A percentile compares a stretch with the other conserved stretches of the same genome.
Conservation (phyloP, 2,888 invertebrate species). For the Terebella lapidaria region DNA sequence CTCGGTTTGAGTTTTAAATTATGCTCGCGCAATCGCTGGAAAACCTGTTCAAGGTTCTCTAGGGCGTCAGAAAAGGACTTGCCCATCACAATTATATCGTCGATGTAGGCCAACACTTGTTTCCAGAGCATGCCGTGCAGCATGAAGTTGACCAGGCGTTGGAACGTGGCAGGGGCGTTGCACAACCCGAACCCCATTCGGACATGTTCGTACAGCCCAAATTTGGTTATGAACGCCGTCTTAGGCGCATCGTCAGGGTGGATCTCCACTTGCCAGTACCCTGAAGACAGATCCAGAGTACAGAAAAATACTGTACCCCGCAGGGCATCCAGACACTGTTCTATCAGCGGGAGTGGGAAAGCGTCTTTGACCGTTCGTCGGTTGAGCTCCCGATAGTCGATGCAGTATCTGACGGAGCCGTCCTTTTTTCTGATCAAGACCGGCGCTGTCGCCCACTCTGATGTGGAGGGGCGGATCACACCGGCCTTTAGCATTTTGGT, state of each 20-base stretch:
- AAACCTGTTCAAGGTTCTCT: not conserved
- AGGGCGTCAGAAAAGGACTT: not conserved
- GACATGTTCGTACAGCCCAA: no score
- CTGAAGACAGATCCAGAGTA: not conserved
- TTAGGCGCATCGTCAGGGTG: no score
- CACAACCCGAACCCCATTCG: no score
- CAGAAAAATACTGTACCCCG: not conserved
- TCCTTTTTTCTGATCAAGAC: not conserved
- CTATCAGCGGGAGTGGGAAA: not conserved
- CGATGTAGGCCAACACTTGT: no score
- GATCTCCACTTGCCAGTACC: no score
- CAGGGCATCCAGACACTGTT: not conserved
- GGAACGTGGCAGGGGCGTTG: no score
- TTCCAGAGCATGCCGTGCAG: no score
- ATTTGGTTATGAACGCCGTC: no score
- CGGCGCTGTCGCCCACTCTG: not conserved
- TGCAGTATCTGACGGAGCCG: not conserved
- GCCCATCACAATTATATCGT: not conserved
- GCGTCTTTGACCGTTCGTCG: not conserved
- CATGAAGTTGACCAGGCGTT: no score
- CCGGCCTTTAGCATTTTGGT: conserved; percentile 12
- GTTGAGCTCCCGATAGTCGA: not conserved
- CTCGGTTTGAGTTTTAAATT: not conserved
- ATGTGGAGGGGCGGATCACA: not conserved
- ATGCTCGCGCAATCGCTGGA: not conserved